Evolutionary conservation across 2,888 invertebrate genomes (phyloP), one percentile per base, ranked within the genome.

Genomic region (Drosophila nigricruria): DNA sequence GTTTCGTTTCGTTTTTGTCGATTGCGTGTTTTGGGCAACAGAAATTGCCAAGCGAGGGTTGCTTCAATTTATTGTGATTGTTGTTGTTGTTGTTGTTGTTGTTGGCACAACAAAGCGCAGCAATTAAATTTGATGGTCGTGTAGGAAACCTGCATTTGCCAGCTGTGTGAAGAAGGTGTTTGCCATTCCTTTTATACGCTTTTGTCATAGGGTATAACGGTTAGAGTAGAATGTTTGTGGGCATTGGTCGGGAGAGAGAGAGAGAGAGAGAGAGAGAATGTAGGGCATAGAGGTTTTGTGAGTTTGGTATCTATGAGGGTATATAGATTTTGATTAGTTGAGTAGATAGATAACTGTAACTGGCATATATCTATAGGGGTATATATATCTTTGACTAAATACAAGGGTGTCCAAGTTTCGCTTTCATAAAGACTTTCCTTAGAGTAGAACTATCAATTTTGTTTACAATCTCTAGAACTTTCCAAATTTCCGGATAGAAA

Each of bases 81-180:
- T 73, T 49, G 52, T 70, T 42, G 57, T 64, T 63, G 53, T 40
- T 67, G 70, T 66, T 65, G 64, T 73, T 77, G 75, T 63, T 81
- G 76, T 82, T 87, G 88, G 82, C 74, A 88, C 82, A 83, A 83
- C 88, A 88, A 73, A 88, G 82, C 73, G 62, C 77, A 62, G 70
- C 82, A 83, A 83, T 83, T 83, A 85, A 83, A 65, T 79, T 79
- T 79, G 79, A 83, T 81, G 85, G 79, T 53, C 56, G 70, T 58
- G 50, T 36, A 47, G 25, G 52, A 60, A 86, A 86, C 70, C 77
- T 77, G 68, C 73, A 62, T 67, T 66, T 50, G 69, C 32, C 65
- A 73, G 73, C 77, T 73, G 73, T 45, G 49, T 61, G 59, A 64
- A 77, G 59, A 64, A 77, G 66, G 57, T 61, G 47, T 73, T 57